Conservation (phyloP, 1,140 invertebrate species). For the Megalopta genalis region DNA sequence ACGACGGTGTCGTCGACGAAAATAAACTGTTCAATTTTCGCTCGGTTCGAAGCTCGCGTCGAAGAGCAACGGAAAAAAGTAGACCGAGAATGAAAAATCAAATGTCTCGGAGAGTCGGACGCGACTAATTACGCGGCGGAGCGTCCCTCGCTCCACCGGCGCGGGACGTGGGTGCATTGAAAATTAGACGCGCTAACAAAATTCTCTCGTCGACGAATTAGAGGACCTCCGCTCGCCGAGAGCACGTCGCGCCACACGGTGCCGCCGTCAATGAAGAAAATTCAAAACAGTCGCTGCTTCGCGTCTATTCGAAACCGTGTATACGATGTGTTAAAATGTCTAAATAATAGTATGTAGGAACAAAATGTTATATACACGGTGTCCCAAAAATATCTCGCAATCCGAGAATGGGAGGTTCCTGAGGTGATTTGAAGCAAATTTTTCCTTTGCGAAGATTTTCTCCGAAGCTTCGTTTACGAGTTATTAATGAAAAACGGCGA, state of each 20-base stretch:
- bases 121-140: neutral
- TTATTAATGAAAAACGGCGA: no score
- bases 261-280: no score
- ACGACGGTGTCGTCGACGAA: neutral
- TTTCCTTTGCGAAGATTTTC: no score
- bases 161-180: neutral
- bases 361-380: no score
- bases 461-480: no score
- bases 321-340: no score
- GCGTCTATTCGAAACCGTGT: no score
- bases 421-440: no score
- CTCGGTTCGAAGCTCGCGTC: neutral
- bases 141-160: neutral
- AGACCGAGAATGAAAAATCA: neutral
- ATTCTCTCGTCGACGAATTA: slow-evolving; percentile 7
- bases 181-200: slow-evolving; percentile 9
- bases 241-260: neutral
- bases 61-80: neutral
- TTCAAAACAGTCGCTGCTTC: no score
- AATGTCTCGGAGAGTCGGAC: neutral
- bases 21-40: slow-evolving; percentile 8
- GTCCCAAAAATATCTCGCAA: no score
- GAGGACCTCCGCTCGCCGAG: neutral
- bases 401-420: no score
- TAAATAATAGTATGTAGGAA: no score